A percentile compares a stretch with the other conserved stretches of the same genome.
These are phyloP conservation scores for Montipora capitata DNA, from an alignment of 92 coral and sea anemone species.

Conservation along the genomic window DNA sequence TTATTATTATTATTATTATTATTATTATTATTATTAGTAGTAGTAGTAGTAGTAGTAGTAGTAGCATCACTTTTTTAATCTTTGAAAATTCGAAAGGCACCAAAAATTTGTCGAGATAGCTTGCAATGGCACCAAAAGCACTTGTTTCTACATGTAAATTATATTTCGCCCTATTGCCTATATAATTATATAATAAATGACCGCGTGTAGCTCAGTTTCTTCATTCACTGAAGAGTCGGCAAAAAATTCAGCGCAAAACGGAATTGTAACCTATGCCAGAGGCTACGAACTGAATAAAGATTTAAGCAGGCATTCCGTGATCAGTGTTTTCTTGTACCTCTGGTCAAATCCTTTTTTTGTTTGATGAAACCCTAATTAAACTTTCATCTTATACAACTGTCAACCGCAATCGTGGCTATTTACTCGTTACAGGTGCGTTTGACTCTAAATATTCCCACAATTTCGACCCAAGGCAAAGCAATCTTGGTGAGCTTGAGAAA, in stretches of 20 bases:
- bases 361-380: constrained; percentile 26
- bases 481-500: background rate
- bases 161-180: no score
- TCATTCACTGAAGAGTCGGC: no score
- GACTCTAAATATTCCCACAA: constrained; percentile 6
- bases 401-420: background rate
- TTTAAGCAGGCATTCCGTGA: background rate
- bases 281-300: background rate
- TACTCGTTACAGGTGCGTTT: constrained; percentile 23
- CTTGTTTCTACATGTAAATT: no score
- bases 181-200: no score
- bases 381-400: constrained; percentile 26
- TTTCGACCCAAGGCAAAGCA: background rate
- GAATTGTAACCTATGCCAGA: background rate
- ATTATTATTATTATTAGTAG: no score
- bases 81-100: background rate
- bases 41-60: no score
- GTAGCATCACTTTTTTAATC: background rate
- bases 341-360: background rate
- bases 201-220: no score
- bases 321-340: background rate
- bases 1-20: background rate
- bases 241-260: background rate
- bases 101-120: background rate
- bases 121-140: no score